Percentiles rank a stretch among this genome's conserved stretches.
These are phyloP conservation scores for Tetranychus piercei DNA, from an alignment of 2,888 invertebrate genomes.

Conservation along the genomic window DNA sequence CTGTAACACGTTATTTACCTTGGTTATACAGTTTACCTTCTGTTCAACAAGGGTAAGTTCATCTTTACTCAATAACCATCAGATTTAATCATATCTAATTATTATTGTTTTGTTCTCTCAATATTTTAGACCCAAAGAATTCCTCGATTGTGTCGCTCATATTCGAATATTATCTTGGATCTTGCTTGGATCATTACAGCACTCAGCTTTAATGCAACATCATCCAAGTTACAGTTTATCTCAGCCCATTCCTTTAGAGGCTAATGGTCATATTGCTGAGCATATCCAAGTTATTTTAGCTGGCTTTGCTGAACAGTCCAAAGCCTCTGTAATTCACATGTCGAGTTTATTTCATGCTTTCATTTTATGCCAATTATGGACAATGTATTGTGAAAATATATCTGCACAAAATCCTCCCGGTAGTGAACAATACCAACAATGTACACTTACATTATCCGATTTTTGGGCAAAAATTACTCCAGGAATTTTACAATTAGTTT, in stretches of 20 bases:
- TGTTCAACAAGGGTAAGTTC: constrained; percentile 54
- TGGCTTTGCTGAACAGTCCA: constrained; percentile 86
- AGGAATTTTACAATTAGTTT: constrained; percentile 72
- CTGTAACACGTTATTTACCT: constrained; percentile 60
- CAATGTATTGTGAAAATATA: constrained; percentile 82
- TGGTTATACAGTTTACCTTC: constrained; percentile 72
- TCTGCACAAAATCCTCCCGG: constrained; percentile 43
- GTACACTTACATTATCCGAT: constrained; percentile 55
- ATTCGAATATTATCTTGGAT: constrained; percentile 89
- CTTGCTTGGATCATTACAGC: constrained; percentile 77
- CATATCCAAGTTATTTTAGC: constrained; percentile 90
- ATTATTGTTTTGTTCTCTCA: constrained; percentile 7
- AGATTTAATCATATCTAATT: not conserved
- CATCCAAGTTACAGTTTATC: constrained; percentile 30
- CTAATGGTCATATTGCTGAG: constrained; percentile 87
- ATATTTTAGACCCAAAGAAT: constrained; percentile 58
- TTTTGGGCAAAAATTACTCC: constrained; percentile 98
- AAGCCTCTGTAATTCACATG: constrained; percentile 80
- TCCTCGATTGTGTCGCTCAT: constrained; percentile 82
- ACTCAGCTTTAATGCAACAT: constrained; percentile 48
- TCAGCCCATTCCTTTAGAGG: constrained; percentile 84
- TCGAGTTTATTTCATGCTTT: constrained; percentile 91
- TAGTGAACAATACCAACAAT: constrained; percentile 32
- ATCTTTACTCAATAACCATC: not conserved
- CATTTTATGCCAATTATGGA: constrained; percentile 95